Percentiles rank a stretch among this genome's conserved stretches.
Evolutionary conservation across 2,113 vertebrate species (phyloP).

Genomic region (Dermatemys mawii): DNA sequence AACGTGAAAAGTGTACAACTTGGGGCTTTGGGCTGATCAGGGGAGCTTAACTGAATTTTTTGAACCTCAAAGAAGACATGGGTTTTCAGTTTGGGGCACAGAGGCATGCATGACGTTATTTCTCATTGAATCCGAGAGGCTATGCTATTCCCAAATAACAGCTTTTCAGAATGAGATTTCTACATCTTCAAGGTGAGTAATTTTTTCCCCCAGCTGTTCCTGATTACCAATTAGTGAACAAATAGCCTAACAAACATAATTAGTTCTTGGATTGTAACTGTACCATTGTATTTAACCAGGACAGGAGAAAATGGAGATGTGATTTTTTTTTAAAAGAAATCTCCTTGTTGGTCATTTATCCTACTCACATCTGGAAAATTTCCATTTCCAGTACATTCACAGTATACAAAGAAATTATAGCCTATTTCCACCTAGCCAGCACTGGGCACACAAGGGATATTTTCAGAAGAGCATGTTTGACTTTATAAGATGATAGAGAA

Average conservation of each 20-base stretch:
- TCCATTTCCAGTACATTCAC: conserved; percentile 12
- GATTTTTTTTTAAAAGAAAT: not conserved
- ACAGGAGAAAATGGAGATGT: not conserved
- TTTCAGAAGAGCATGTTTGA: conserved; percentile 38
- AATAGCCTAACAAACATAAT: conserved; percentile 17
- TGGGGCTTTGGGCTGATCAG: not conserved
- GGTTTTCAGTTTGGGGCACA: not conserved
- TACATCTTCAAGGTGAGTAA: conserved; percentile 14
- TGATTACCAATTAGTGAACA: conserved; percentile 19
- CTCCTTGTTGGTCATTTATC: not conserved
- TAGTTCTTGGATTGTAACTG: not conserved
- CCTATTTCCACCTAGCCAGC: not conserved
- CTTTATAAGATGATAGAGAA: conserved; percentile 44
- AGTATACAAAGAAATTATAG: conserved; percentile 2
- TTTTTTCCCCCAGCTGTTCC: conserved; percentile 27
- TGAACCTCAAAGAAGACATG: not conserved
- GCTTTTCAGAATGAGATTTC: not conserved
- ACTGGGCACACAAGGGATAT: not conserved
- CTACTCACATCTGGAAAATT: conserved; percentile 3
- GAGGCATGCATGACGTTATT: not conserved
- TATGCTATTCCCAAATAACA: not conserved
- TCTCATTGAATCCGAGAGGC: not conserved
- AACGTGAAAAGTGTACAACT: not conserved
- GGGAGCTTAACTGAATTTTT: not conserved
- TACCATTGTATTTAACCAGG: conserved; percentile 2